phyloP scores from a whole-genome alignment of 2,888 invertebrate species.

The Nyleta sp. region DNA sequence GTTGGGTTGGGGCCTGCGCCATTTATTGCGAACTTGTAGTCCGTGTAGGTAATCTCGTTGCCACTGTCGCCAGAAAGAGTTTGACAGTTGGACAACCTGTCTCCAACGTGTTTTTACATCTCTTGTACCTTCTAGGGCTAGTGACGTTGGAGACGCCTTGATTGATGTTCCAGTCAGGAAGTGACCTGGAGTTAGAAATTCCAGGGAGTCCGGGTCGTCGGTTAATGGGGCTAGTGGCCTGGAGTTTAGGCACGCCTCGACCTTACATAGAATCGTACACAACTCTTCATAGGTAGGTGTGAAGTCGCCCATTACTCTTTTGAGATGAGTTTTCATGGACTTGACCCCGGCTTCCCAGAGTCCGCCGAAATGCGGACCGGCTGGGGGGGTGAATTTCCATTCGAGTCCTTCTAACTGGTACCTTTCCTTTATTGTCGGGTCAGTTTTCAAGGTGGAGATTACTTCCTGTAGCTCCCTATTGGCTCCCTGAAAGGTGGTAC shows the following conservation, averaged over 20 bases:
- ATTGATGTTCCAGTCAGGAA: neutral
- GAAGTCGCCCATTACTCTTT: neutral
- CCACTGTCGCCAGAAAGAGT: neutral
- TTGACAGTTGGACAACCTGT: neutral
- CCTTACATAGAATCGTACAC: neutral
- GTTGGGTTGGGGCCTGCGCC: neutral
- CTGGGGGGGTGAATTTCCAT: neutral
- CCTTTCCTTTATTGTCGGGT: no score
- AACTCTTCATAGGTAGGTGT: neutral
- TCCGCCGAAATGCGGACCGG: neutral
- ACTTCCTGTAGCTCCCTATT: no score
- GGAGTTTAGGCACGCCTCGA: conserved; percentile 7
- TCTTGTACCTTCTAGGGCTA: no score
- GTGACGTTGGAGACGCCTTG: neutral
- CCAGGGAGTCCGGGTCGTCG: neutral
- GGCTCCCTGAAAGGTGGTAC: neutral
- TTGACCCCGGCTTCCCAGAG: neutral
- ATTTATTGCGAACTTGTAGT: neutral
- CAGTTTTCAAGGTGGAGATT: no score
- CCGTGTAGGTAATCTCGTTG: neutral
- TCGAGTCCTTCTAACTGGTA: neutral
- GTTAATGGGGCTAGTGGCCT: neutral
- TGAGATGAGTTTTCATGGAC: neutral
- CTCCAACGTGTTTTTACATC: no score
- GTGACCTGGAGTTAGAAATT: neutral